Conservation (phyloP, 2,797 vertebrate genomes). For the Emydoidea blandingii region DNA sequence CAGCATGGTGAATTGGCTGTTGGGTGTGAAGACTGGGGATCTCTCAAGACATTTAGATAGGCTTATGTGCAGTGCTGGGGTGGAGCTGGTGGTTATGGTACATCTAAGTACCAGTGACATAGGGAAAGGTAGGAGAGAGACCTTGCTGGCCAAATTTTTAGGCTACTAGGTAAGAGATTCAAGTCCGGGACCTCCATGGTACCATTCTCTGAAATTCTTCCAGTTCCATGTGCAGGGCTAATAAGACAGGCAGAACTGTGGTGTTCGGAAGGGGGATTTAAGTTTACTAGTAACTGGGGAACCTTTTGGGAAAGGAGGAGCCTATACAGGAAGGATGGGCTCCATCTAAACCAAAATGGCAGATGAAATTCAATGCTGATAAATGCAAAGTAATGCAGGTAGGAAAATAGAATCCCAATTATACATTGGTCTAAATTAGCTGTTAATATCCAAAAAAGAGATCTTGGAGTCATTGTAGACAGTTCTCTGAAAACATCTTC, state of each 20-base stretch:
- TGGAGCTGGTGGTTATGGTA: background rate
- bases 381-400: background rate
- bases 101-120: background rate
- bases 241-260: background rate
- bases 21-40: background rate
- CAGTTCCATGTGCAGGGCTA: background rate
- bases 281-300: background rate
- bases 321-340: background rate
- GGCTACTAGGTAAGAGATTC: background rate
- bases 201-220: background rate
- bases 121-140: background rate
- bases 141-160: background rate
- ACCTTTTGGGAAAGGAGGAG: background rate
- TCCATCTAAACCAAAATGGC: background rate
- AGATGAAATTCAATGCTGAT: background rate
- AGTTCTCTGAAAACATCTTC: background rate
- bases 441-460: background rate
- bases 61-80: background rate
- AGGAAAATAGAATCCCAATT: background rate
- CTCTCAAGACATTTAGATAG: background rate
- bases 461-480: background rate
- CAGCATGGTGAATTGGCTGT: background rate
- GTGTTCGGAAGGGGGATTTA: background rate
- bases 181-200: background rate
- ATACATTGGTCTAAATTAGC: background rate